phyloP scores from a whole-genome alignment of 2,113 vertebrate genomes.

The Forbesichthys papilliferus region DNA sequence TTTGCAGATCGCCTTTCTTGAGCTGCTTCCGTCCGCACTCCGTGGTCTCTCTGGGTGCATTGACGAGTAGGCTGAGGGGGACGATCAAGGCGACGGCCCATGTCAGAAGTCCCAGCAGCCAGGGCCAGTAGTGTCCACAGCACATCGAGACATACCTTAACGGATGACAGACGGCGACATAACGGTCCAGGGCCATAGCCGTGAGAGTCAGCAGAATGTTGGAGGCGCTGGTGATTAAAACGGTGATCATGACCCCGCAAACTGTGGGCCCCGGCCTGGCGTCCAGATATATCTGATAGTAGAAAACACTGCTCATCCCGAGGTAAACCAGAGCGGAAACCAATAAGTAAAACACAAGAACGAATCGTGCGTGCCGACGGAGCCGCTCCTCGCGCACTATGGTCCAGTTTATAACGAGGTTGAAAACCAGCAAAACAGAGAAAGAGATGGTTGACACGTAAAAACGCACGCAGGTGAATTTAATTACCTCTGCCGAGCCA shows the following conservation, averaged over 20 bases:
- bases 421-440: conserved; percentile 73
- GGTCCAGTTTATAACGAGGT: conserved; percentile 75
- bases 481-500: background rate
- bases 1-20: conserved; percentile 51
- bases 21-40: conserved; percentile 54
- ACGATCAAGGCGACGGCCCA: conserved; percentile 69
- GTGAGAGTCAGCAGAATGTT: conserved; percentile 79
- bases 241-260: conserved; percentile 60
- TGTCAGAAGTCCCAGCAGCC: conserved; percentile 66
- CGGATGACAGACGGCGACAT: conserved; percentile 75
- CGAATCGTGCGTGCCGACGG: conserved; percentile 73
- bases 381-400: conserved; percentile 68
- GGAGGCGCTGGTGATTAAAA: conserved; percentile 72
- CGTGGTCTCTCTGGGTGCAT: background rate
- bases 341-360: conserved; percentile 75
- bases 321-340: conserved; percentile 72
- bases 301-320: conserved; percentile 69
- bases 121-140: conserved; percentile 52
- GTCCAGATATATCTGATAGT: conserved; percentile 63
- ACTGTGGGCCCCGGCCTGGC: conserved; percentile 1
- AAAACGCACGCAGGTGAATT: conserved; percentile 65
- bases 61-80: conserved; percentile 55
- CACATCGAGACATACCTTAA: conserved; percentile 65
- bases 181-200: conserved; percentile 77
- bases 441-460: conserved; percentile 71